Conservation (phyloP, 1,140 invertebrate species). For the Leguminivora glycinivorella region DNA sequence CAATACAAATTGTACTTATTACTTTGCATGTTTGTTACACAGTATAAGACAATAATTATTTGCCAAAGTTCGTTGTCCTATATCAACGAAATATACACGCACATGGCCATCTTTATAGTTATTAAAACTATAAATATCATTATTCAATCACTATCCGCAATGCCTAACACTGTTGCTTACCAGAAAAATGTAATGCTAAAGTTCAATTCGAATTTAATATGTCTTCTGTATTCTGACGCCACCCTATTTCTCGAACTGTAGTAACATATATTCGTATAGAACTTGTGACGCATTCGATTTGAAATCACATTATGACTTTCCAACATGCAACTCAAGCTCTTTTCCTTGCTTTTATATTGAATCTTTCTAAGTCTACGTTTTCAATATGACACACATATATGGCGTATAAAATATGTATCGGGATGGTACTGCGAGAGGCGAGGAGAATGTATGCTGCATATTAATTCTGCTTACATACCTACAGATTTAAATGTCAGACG, state of each 20-base stretch:
- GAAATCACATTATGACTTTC: constrained; percentile 70
- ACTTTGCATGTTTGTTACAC: too few relatives aligned
- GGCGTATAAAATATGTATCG: constrained; percentile 38
- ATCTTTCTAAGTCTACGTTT: constrained; percentile 60
- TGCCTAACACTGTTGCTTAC: not conserved
- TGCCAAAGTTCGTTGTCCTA: too few relatives aligned
- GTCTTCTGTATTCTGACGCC: constrained; percentile 15
- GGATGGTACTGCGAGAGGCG: constrained; percentile 56
- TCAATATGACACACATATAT: constrained; percentile 58
- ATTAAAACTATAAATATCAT: not conserved
- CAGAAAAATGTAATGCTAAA: constrained; percentile 5
- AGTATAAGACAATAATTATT: too few relatives aligned
- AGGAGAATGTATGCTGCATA: constrained; percentile 65
- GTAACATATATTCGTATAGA: constrained; percentile 57
- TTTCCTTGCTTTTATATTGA: constrained; percentile 68
- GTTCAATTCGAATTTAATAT: constrained; percentile 22
- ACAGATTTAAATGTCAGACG: not conserved
- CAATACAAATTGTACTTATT: too few relatives aligned
- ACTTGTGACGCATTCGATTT: constrained; percentile 61
- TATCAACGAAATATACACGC: too few relatives aligned
- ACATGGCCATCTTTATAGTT: too few relatives aligned
- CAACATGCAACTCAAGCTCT: constrained; percentile 65
- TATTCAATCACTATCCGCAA: not conserved
- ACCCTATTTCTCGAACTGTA: constrained; percentile 29
- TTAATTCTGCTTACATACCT: not conserved